These are phyloP conservation scores for Cenopis cana DNA, from an alignment of 2,888 invertebrate genomes.

Conservation along the genomic window DNA sequence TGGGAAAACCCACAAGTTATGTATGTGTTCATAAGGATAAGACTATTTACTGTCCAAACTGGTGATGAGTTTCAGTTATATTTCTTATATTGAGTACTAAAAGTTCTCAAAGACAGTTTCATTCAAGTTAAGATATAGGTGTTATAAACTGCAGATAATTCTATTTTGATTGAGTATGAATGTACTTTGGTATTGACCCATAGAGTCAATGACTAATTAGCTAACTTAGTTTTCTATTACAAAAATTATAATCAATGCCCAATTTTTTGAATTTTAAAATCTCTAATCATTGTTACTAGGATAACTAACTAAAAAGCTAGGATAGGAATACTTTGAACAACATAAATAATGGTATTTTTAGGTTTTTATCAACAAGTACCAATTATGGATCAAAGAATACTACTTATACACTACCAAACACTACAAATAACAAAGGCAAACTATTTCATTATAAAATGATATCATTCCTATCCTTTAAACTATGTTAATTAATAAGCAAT, in stretches of 20 bases:
- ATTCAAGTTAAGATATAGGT: too few relatives aligned
- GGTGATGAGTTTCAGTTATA: background rate
- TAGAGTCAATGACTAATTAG: too few relatives aligned
- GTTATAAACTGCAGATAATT: background rate
- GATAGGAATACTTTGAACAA: background rate
- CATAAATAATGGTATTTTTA: too few relatives aligned
- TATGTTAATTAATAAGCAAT: constrained; percentile 16
- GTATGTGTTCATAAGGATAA: background rate
- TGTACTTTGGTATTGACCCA: background rate
- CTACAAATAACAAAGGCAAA: constrained; percentile 25
- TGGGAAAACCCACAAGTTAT: constrained; percentile 2
- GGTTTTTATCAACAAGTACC: background rate
- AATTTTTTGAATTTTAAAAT: background rate
- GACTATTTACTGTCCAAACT: background rate
- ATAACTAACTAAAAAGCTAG: background rate
- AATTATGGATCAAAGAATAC: background rate
- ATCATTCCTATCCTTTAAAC: background rate
- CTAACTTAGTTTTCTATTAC: background rate
- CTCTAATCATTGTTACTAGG: background rate
- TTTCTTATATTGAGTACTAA: background rate
- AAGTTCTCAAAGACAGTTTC: too few relatives aligned
- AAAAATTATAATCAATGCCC: background rate
- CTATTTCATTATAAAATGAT: constrained; percentile 8
- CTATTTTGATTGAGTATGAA: background rate
- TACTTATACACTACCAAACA: too few relatives aligned